Percentiles rank a stretch among this genome's conserved stretches.
Conservation (phyloP, 1,140 invertebrate genomes). For the Adoxophyes honmai region DNA sequence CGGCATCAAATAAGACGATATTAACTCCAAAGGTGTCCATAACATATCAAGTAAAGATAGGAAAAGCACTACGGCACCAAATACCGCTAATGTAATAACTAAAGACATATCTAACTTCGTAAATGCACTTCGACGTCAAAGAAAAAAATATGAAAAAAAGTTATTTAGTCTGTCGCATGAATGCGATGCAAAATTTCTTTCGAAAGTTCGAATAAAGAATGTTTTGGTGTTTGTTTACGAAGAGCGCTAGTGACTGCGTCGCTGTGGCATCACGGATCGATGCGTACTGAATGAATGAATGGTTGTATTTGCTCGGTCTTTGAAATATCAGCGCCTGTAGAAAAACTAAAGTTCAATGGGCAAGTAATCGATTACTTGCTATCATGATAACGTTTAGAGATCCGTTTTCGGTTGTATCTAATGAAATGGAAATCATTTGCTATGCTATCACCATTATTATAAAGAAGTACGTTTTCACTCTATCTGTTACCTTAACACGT, state of each 20-base stretch:
- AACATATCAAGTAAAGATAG: constrained; percentile 69
- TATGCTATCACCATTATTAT: too few relatives aligned
- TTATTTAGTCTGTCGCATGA: not conserved
- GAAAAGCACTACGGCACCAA: constrained; percentile 63
- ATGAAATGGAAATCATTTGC: too few relatives aligned
- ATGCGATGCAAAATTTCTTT: not conserved
- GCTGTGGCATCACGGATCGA: not conserved
- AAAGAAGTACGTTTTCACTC: too few relatives aligned
- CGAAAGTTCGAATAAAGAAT: not conserved
- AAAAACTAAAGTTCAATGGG: too few relatives aligned
- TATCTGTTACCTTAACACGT: too few relatives aligned
- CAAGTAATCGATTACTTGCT: too few relatives aligned
- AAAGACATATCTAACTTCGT: constrained; percentile 33
- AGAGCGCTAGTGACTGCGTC: not conserved
- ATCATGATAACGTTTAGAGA: too few relatives aligned
- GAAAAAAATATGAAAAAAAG: constrained; percentile 7
- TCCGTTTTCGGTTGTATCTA: too few relatives aligned
- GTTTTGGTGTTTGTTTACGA: constrained; percentile 5
- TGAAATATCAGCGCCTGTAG: too few relatives aligned
- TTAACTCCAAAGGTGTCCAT: constrained; percentile 71
- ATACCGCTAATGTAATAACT: constrained; percentile 44
- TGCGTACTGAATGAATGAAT: constrained; percentile 7
- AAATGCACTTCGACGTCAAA: constrained; percentile 5
- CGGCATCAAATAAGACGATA: constrained; percentile 74
- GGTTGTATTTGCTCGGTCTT: not conserved